These are phyloP conservation scores for Lasiurus borealis DNA, from an alignment of 2,113 vertebrate species.

Conservation along the genomic window DNA sequence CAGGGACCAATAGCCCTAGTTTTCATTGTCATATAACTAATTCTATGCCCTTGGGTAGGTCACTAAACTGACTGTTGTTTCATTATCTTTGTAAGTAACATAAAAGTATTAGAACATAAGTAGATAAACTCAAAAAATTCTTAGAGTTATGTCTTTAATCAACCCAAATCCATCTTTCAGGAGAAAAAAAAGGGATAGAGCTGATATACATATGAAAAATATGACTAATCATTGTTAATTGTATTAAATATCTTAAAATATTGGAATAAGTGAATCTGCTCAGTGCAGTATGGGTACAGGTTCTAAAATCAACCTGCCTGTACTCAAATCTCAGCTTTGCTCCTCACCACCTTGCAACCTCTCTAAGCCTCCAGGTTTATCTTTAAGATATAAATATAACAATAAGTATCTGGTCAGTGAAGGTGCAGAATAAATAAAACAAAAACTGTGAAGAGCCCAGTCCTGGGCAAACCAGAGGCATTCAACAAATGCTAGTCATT, in stretches of 20 bases:
- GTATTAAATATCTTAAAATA: neutral
- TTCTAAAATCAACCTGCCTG: neutral
- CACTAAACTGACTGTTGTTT: slow-evolving; percentile 4
- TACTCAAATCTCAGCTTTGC: neutral
- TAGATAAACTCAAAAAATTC: neutral
- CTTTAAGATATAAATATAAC: slow-evolving; percentile 11
- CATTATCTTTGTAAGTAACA: slow-evolving; percentile 28
- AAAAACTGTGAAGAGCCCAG: neutral
- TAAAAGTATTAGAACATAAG: neutral
- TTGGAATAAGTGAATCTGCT: neutral
- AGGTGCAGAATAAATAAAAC: neutral
- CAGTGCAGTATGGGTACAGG: neutral
- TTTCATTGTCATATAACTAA: neutral
- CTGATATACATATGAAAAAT: neutral
- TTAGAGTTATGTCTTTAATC: neutral
- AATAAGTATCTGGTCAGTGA: neutral
- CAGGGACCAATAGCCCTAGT: neutral
- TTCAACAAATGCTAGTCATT: neutral
- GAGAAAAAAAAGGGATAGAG: neutral
- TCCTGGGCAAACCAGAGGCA: neutral
- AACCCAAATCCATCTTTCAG: slow-evolving; percentile 42
- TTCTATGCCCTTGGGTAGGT: neutral
- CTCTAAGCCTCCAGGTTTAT: neutral
- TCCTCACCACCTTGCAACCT: neutral
- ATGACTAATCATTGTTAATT: neutral